A percentile compares a stretch with the other conserved stretches of the same genome.
Evolutionary conservation across 2,797 vertebrate genomes (phyloP).

Genomic region (Enteromius viviparus): DNA sequence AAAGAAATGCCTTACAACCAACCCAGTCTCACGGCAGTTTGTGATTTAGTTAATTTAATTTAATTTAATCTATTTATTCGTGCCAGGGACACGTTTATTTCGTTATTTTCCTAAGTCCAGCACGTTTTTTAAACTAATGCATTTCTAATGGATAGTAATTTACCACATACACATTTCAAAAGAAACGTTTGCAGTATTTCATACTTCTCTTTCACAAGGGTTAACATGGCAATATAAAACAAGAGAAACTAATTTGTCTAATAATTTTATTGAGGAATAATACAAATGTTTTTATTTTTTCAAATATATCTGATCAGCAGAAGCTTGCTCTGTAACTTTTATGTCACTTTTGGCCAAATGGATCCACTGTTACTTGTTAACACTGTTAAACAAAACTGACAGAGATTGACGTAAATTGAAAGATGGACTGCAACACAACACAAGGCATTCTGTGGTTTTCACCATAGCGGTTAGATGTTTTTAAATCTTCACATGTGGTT

Average conservation of each 20-base stretch:
- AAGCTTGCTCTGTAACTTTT: neutral
- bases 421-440: neutral
- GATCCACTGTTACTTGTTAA: neutral
- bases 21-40: no score
- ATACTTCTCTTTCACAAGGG: neutral
- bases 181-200: no score
- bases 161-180: no score
- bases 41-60: no score
- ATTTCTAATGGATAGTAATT: no score
- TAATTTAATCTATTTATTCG: no score
- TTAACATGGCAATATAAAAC: neutral
- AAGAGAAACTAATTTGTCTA: neutral
- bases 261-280: neutral
- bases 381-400: constrained; percentile 3
- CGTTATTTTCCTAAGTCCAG: no score
- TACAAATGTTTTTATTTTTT: neutral
- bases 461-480: neutral
- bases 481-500: constrained; percentile 19
- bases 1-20: no score
- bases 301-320: neutral
- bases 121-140: no score
- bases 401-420: constrained; percentile 4
- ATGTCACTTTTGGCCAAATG: neutral
- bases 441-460: neutral
- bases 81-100: no score